Conservation (phyloP, 2,888 invertebrate species). For the Ichneumon xanthorius region DNA sequence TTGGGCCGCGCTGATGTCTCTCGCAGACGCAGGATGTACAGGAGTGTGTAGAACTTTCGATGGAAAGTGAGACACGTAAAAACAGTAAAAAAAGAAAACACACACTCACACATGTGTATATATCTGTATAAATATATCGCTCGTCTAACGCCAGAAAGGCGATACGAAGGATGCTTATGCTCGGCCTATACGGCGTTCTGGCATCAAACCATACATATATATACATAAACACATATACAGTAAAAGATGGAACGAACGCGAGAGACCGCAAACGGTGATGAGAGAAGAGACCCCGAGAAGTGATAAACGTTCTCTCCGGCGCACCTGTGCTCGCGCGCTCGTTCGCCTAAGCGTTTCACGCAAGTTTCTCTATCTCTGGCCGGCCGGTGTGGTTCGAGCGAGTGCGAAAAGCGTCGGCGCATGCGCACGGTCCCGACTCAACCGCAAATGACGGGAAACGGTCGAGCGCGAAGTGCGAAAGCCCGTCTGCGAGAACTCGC, state of each 20-base stretch:
- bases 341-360: constrained; percentile 44
- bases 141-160: too few species aligned
- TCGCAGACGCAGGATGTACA: background rate
- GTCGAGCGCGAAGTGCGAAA: constrained; percentile 46
- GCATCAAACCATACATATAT: background rate
- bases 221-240: background rate
- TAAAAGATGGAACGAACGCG: constrained; percentile 26
- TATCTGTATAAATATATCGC: too few species aligned
- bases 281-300: constrained; percentile 57
- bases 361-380: constrained; percentile 38
- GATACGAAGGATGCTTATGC: too few species aligned
- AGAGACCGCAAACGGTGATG: constrained; percentile 67
- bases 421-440: constrained; percentile 16
- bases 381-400: constrained; percentile 34
- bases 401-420: constrained; percentile 42
- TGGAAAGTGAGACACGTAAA: constrained; percentile 12
- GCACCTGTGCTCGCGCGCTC: constrained; percentile 58
- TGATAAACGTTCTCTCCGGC: constrained; percentile 62
- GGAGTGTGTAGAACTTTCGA: constrained; percentile 13
- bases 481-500: constrained; percentile 20
- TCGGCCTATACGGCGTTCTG: too few species aligned
- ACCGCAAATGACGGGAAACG: constrained; percentile 66
- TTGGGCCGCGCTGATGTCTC: constrained; percentile 14
- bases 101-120: background rate
- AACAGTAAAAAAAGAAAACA: background rate